Percentiles rank a stretch among this genome's conserved stretches.
Conservation (phyloP, 2,888 invertebrate species). For the Nephrocerus scutellatus region DNA sequence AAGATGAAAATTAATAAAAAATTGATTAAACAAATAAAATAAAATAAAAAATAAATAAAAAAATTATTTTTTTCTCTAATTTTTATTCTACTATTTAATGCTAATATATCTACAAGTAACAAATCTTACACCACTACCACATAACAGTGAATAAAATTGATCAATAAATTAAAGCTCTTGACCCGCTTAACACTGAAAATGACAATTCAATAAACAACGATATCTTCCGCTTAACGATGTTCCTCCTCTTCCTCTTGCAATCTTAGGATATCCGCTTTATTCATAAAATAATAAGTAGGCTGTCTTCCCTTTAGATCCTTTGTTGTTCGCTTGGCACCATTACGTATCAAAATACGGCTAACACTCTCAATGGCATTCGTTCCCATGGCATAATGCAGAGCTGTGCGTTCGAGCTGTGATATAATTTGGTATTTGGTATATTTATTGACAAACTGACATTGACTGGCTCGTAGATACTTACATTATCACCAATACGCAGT, state of each 20-base stretch:
- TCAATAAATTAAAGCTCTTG: too few species aligned
- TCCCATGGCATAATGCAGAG: slow-evolving; percentile 87
- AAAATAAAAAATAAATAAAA: too few species aligned
- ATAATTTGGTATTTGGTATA: too few species aligned
- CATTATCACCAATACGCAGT: slow-evolving; percentile 75
- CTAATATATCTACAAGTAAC: too few species aligned
- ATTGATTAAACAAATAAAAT: too few species aligned
- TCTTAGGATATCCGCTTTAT: slow-evolving; percentile 77
- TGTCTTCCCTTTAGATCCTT: slow-evolving; percentile 85
- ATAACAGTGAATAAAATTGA: too few species aligned
- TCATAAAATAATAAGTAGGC: slow-evolving; percentile 88
- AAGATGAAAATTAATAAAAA: too few species aligned
- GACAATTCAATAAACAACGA: too few species aligned
- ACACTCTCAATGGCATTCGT: slow-evolving; percentile 75
- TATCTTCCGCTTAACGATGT: slow-evolving; percentile 32
- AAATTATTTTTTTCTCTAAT: too few species aligned
- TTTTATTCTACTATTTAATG: too few species aligned
- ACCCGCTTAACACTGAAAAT: too few species aligned
- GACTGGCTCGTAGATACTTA: slow-evolving; percentile 48
- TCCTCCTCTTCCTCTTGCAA: slow-evolving; percentile 77
- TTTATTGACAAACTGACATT: slow-evolving; percentile 7
- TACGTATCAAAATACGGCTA: slow-evolving; percentile 71
- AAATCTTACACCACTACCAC: too few species aligned
- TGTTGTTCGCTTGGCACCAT: slow-evolving; percentile 73
- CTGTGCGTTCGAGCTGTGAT: slow-evolving; percentile 72